A percentile compares a stretch with the other conserved stretches of the same genome.
Conservation (phyloP, 2,113 vertebrate genomes). For the Ascaphus truei region DNA sequence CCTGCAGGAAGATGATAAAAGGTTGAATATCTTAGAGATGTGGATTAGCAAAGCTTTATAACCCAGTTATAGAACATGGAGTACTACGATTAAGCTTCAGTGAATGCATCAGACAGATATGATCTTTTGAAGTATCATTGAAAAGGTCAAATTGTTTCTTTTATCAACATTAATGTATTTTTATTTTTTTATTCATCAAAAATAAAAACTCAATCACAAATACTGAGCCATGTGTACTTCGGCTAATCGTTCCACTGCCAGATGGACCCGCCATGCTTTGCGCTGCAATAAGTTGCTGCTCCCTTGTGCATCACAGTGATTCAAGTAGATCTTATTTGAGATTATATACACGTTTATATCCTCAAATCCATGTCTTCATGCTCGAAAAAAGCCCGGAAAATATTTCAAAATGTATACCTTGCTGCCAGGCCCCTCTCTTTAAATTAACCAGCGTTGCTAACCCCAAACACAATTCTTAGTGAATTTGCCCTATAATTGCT, state of each 20-base stretch:
- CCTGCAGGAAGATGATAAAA: slow-evolving; percentile 29
- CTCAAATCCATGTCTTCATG: no score
- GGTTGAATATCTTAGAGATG: slow-evolving; percentile 29
- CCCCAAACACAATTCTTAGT: no score
- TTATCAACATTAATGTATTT: slow-evolving; percentile 19
- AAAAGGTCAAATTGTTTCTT: slow-evolving; percentile 27
- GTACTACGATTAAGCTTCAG: slow-evolving; percentile 6
- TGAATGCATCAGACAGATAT: slow-evolving; percentile 15
- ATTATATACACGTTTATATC: no score
- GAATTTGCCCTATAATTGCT: no score
- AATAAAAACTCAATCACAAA: slow-evolving; percentile 6
- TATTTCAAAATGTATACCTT: no score
- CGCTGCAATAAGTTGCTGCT: no score
- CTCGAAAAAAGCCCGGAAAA: no score
- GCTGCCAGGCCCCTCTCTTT: no score
- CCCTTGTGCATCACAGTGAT: no score
- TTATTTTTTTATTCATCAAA: slow-evolving; percentile 15
- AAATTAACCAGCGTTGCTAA: no score
- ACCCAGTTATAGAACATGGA: slow-evolving; percentile 14
- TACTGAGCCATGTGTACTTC: neutral
- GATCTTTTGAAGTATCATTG: slow-evolving; percentile 6
- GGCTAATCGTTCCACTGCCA: neutral
- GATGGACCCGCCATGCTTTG: no score
- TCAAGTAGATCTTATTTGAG: no score
- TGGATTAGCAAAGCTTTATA: slow-evolving; percentile 24